Conservation (phyloP, 1,140 invertebrate species). For the Radopholus similis region DNA sequence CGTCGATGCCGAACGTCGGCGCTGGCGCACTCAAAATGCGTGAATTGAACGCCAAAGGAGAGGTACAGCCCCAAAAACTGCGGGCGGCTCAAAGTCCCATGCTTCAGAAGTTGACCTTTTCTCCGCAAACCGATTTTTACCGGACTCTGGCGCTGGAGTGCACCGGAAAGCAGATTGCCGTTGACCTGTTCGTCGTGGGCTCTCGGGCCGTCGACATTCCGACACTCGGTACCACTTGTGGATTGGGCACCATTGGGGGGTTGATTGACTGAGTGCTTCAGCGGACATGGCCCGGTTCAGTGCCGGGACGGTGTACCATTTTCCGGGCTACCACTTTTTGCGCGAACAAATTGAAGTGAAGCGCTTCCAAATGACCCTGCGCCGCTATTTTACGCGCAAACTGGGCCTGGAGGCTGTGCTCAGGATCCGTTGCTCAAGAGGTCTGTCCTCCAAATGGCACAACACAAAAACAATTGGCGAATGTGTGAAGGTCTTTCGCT, state of each 20-base stretch:
- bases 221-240: slow-evolving; percentile 70
- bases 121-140: slow-evolving; percentile 95
- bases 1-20: slow-evolving; percentile 81
- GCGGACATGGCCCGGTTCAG: slow-evolving; percentile 79
- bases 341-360: slow-evolving; percentile 71
- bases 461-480: too few relatives aligned
- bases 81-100: background rate
- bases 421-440: slow-evolving; percentile 85
- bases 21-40: slow-evolving; percentile 78
- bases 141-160: slow-evolving; percentile 92
- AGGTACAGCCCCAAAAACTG: background rate
- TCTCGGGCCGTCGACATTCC: slow-evolving; percentile 88
- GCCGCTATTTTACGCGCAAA: slow-evolving; percentile 86
- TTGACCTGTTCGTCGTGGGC: slow-evolving; percentile 90
- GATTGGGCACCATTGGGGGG: too few relatives aligned
- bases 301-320: slow-evolving; percentile 85
- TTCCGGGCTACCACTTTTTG: slow-evolving; percentile 77
- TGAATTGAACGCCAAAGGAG: slow-evolving; percentile 2
- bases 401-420: slow-evolving; percentile 99
- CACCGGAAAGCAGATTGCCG: slow-evolving; percentile 88
- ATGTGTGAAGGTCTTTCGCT: slow-evolving; percentile 74
- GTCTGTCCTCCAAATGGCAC: slow-evolving; percentile 61
- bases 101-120: slow-evolving; percentile 64
- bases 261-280: slow-evolving; percentile 31
- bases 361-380: slow-evolving; percentile 74